Base-by-base conservation (phyloP, 2,888 invertebrate genomes). In the Drosophila barbarae region DNA sequence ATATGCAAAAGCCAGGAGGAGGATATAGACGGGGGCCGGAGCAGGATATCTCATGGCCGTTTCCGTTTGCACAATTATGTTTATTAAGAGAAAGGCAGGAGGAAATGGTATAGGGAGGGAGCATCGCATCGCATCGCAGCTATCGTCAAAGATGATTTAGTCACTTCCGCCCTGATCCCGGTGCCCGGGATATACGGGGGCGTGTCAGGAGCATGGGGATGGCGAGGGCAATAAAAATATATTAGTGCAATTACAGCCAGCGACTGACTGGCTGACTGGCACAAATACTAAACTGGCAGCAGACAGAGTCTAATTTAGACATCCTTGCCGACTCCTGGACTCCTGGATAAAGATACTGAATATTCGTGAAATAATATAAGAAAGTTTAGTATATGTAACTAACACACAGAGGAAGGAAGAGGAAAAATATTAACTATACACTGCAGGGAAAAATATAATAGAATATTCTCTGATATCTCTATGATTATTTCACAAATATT, bases 131-230 rank as follows among this genome's bases (percentile, higher is more conserved):
- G 66, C 56, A 61, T 41, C 55, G 58, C 54, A 68, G 79, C 80
- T 72, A 75, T 85, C 79, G 81, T 81, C 86, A 84, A 86, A 87
- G 86, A 87, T 87, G 88, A 87, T 87, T 88, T 88, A 88, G 77
- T 83, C 78, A 86, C 87, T 84, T 85, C 74, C 74, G 70, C 59
- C 50, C 59, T 74, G 73, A 67, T 69, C 72, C 60, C 55, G 72
- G 63, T 15, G 26, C 15, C 44, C 46, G 1, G 46, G 30, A 46
- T 30, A 47, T 21, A 21, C 46, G 5, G 68, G 69, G 74, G 68
- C 61, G 68, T 64, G 72, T 26, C 47, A 26, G 46, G 58, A 51
- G 58, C 71, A 68, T 66, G 63, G 66, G 74, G 73, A n/a, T 23
- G 42, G 70, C 21, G 71, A 36, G 28, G 74, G 78, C 85, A 86